Percentiles rank a stretch among this genome's conserved stretches.
These are phyloP conservation scores for Stegostoma tigrinum DNA, from an alignment of 2,113 vertebrate species.

Conservation along the genomic window DNA sequence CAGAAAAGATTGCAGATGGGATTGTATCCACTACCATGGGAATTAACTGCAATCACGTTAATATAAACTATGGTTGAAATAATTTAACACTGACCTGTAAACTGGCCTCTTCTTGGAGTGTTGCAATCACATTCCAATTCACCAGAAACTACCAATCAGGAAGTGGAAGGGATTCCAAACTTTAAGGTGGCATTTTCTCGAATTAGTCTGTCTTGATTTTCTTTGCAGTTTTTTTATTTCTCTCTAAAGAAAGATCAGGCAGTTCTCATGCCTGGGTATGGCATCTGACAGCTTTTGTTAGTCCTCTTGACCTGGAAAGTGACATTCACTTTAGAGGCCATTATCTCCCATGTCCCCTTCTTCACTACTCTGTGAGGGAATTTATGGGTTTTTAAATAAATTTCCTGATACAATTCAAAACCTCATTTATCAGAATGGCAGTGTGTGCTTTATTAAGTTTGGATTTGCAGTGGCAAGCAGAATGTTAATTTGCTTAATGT, in stretches of 20 bases:
- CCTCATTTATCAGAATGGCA: neutral
- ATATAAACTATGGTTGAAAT: neutral
- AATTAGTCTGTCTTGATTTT: neutral
- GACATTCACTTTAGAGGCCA: neutral
- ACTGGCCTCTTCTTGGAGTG: neutral
- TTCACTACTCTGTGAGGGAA: neutral
- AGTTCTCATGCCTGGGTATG: neutral
- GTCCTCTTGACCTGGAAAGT: slow-evolving; percentile 10
- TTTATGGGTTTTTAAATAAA: neutral
- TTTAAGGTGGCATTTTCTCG: neutral
- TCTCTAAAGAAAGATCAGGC: neutral
- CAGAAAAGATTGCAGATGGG: neutral
- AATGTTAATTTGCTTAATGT: neutral
- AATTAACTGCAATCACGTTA: neutral
- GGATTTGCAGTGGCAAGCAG: neutral
- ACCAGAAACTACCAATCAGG: neutral
- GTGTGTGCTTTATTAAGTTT: neutral
- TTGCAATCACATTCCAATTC: neutral
- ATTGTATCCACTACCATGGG: neutral
- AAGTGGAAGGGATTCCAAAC: neutral
- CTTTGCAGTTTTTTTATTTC: neutral
- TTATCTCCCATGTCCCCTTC: neutral
- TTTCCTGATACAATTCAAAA: neutral
- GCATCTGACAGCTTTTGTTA: neutral
- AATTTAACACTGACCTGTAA: slow-evolving; percentile 16